Percentiles rank a stretch among this genome's conserved stretches.
These are phyloP conservation scores for Gerosis bhagava DNA, from an alignment of 2,888 invertebrate genomes.

Conservation along the genomic window DNA sequence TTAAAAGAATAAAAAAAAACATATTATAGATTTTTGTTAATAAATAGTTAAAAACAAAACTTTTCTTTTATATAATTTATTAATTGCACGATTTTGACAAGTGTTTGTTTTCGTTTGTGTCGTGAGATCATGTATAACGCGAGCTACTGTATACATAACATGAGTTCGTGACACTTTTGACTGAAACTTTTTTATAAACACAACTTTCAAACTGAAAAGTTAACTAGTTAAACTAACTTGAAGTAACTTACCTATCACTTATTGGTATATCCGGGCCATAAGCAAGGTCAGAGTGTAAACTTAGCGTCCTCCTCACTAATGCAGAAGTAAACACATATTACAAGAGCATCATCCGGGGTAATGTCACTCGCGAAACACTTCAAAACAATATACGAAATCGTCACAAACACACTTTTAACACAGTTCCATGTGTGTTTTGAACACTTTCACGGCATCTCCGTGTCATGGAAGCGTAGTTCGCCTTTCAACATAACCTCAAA, in stretches of 20 bases:
- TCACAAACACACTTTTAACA: constrained; percentile 59
- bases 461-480: constrained; percentile 68
- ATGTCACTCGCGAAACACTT: constrained; percentile 71
- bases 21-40: no score
- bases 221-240: constrained; percentile 63
- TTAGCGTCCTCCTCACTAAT: constrained; percentile 59
- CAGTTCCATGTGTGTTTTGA: constrained; percentile 47
- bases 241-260: constrained; percentile 58
- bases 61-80: no score
- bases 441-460: constrained; percentile 51
- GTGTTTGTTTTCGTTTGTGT: constrained; percentile 13
- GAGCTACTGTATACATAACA: constrained; percentile 12
- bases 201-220: constrained; percentile 60
- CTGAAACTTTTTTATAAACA: constrained; percentile 67
- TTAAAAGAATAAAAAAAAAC: no score
- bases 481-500: constrained; percentile 78
- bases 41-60: no score
- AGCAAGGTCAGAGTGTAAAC: constrained; percentile 57
- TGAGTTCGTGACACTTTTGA: constrained; percentile 42
- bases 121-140: no score
- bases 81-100: no score
- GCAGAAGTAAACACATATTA: constrained; percentile 78
- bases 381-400: constrained; percentile 72
- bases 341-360: constrained; percentile 66
- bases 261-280: constrained; percentile 48